Conservation (phyloP, 2,797 vertebrate genomes). For the Parotocinclus haroldoi region DNA sequence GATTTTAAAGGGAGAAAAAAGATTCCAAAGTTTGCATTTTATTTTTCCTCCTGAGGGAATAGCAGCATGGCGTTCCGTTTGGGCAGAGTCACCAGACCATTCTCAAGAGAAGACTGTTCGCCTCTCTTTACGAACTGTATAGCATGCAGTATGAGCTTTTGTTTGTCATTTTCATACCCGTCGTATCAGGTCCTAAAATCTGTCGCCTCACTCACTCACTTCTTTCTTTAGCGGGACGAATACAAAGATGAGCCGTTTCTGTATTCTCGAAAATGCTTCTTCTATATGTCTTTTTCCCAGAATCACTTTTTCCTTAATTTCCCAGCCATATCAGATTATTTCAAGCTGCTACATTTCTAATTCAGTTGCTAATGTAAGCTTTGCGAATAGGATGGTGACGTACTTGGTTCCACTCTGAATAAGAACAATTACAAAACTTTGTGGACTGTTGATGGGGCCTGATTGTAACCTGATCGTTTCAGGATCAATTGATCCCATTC, state of each 20-base stretch:
- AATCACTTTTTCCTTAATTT: slow-evolving; percentile 10
- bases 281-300: too few relatives aligned
- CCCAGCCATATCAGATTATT: slow-evolving; percentile 18
- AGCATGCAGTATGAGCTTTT: too few relatives aligned
- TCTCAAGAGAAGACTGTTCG: too few relatives aligned
- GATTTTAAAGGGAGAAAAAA: too few relatives aligned
- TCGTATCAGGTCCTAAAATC: slow-evolving; percentile 5
- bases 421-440: slow-evolving; percentile 66
- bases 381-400: slow-evolving; percentile 61
- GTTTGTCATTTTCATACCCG: too few relatives aligned
- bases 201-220: slow-evolving; percentile 21
- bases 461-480: slow-evolving; percentile 81
- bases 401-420: slow-evolving; percentile 58
- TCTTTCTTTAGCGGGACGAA: slow-evolving; percentile 8
- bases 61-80: too few relatives aligned
- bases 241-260: neutral
- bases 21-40: too few relatives aligned
- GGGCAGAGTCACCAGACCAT: too few relatives aligned
- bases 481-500: slow-evolving; percentile 82
- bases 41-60: too few relatives aligned
- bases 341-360: slow-evolving; percentile 41
- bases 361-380: slow-evolving; percentile 62
- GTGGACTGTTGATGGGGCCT: slow-evolving; percentile 60
- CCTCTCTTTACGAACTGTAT: too few relatives aligned
- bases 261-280: too few relatives aligned